These are phyloP conservation scores for Chloroclystis v-ata DNA, from an alignment of 2,888 invertebrate genomes.

Conservation along the genomic window DNA sequence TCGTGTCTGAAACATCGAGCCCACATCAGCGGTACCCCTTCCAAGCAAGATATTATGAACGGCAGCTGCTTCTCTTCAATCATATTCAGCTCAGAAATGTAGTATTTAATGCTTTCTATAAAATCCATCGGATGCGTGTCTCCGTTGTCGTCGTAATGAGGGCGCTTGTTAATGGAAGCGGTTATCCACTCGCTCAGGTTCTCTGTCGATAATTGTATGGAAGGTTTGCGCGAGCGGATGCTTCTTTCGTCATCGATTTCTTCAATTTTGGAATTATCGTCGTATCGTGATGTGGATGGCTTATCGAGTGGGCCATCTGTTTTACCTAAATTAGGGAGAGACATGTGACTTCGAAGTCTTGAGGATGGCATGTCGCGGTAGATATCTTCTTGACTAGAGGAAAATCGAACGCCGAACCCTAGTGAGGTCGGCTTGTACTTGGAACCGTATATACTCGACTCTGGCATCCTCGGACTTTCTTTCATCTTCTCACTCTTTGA, in stretches of 20 bases:
- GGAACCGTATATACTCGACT: slow-evolving; percentile 50
- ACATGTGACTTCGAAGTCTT: slow-evolving; percentile 67
- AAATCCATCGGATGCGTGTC: slow-evolving; percentile 72
- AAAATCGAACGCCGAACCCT: slow-evolving; percentile 69
- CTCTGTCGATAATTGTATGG: slow-evolving; percentile 55
- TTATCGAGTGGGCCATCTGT: slow-evolving; percentile 50
- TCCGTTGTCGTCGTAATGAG: slow-evolving; percentile 65
- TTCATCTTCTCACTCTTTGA: slow-evolving; percentile 50
- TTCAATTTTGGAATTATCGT: slow-evolving; percentile 53
- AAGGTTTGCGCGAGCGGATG: slow-evolving; percentile 37
- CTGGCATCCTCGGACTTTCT: slow-evolving; percentile 47
- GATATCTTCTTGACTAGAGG: slow-evolving; percentile 71
- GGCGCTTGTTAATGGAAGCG: slow-evolving; percentile 63
- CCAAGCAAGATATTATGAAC: slow-evolving; percentile 67
- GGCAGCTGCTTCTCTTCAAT: slow-evolving; percentile 58
- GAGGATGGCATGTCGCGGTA: slow-evolving; percentile 68
- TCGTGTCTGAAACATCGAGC: slow-evolving; percentile 67
- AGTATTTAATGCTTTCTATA: slow-evolving; percentile 63
- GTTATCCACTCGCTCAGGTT: slow-evolving; percentile 65
- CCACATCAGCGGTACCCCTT: slow-evolving; percentile 70
- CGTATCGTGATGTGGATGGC: slow-evolving; percentile 41
- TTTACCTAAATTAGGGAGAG: slow-evolving; percentile 70
- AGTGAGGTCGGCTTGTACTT: slow-evolving; percentile 65
- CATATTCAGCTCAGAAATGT: slow-evolving; percentile 64
- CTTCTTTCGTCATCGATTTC: slow-evolving; percentile 60